Percentiles rank a stretch among this genome's conserved stretches.
Evolutionary conservation across 2,888 invertebrate species (phyloP).

Genomic region (Eupithecia pulchellata): DNA sequence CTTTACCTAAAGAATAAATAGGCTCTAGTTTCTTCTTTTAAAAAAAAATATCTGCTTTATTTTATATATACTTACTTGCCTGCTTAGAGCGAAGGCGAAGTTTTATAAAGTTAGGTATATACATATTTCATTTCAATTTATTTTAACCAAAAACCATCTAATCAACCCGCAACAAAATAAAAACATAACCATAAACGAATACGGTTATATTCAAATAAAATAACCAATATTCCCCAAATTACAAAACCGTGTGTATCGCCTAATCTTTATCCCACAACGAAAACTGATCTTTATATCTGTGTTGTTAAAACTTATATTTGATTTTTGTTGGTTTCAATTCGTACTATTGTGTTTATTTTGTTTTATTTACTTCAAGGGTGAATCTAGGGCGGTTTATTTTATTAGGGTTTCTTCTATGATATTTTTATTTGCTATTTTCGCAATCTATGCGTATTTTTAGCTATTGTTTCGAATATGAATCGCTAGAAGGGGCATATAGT

Average conservation of each 20-base stretch:
- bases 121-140: not conserved
- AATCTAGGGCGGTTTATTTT: constrained; percentile 37
- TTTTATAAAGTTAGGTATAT: not conserved
- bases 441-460: not conserved
- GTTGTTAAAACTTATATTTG: not conserved
- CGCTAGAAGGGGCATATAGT: not conserved
- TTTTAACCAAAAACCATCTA: not conserved
- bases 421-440: constrained; percentile 9
- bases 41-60: no score
- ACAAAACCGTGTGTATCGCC: constrained; percentile 33
- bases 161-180: constrained; percentile 21
- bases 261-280: constrained; percentile 25
- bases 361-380: constrained; percentile 50
- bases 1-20: no score
- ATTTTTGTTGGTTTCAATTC: constrained; percentile 27
- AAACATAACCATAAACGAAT: constrained; percentile 20
- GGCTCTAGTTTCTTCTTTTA: no score
- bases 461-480: constrained; percentile 1
- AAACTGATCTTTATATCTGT: constrained; percentile 29
- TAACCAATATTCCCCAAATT: constrained; percentile 27
- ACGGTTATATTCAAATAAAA: constrained; percentile 23
- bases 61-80: no score
- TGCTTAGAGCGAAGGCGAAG: no score
- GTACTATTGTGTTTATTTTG: constrained; percentile 50
- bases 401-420: constrained; percentile 28